Percentiles rank a stretch among this genome's conserved stretches.
Conservation (phyloP, 2,113 vertebrate species). For the Etheostoma cragini region DNA sequence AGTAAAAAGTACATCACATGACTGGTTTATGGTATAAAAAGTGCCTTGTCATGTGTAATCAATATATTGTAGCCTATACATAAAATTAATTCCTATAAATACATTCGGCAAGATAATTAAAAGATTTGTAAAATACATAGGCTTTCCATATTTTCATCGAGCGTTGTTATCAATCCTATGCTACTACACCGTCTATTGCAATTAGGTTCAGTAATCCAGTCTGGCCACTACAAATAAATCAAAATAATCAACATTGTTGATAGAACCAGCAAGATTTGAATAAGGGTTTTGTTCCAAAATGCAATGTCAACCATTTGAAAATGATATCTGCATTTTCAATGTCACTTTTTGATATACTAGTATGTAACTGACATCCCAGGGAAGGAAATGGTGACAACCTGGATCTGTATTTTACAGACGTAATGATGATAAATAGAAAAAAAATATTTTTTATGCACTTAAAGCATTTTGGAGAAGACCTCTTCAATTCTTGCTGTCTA, state of each 20-base stretch:
- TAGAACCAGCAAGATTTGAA: constrained; percentile 40
- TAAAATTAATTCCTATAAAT: constrained; percentile 54
- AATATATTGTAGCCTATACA: constrained; percentile 35
- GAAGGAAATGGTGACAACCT: neutral
- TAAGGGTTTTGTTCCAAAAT: constrained; percentile 35
- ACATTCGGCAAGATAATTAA: constrained; percentile 59
- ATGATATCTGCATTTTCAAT: neutral
- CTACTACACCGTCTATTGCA: constrained; percentile 57
- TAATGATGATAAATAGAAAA: neutral
- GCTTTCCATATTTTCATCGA: constrained; percentile 29
- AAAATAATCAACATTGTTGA: neutral
- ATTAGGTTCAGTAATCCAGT: constrained; percentile 28
- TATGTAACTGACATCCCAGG: neutral
- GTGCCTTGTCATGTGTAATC: constrained; percentile 41
- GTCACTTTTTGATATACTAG: neutral
- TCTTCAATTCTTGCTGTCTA: constrained; percentile 36
- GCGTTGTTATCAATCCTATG: constrained; percentile 33
- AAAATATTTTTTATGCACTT: neutral
- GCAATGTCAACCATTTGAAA: neutral
- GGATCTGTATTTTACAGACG: neutral
- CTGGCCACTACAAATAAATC: constrained; percentile 15
- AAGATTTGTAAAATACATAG: constrained; percentile 49
- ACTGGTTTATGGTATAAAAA: constrained; percentile 61
- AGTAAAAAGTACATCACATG: constrained; percentile 21
- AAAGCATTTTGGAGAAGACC: constrained; percentile 40